Percentiles rank a stretch among this genome's conserved stretches.
Conservation (phyloP, 2,113 vertebrate species). For the Anguilla rostrata region DNA sequence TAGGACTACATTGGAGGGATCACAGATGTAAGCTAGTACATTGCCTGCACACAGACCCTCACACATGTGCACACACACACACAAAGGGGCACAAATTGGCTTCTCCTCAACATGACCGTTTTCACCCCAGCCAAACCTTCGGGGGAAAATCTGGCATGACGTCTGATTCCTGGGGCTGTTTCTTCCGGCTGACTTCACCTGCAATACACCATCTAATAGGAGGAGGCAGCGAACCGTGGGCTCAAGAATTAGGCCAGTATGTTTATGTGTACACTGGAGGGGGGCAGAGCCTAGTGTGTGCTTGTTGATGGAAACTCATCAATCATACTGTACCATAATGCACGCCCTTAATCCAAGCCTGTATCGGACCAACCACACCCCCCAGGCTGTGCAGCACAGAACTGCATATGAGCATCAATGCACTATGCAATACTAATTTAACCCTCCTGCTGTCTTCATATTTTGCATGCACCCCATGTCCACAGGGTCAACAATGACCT, state of each 20-base stretch:
- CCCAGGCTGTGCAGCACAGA: not conserved
- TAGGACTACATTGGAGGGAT: not conserved
- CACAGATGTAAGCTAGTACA: not conserved
- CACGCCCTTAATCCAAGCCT: not conserved
- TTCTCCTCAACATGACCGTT: not conserved
- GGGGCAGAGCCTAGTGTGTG: not conserved
- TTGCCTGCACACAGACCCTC: not conserved
- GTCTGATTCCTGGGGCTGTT: not conserved
- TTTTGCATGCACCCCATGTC: no score
- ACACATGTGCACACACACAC: not conserved
- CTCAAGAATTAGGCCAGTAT: not conserved
- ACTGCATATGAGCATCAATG: not conserved
- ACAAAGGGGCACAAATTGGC: not conserved
- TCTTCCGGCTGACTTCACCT: slow-evolving; percentile 1
- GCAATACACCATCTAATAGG: not conserved
- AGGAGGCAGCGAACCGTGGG: not conserved
- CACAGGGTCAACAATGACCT: no score
- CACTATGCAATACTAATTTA: not conserved
- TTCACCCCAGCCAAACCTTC: not conserved
- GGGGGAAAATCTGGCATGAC: not conserved
- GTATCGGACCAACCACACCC: not conserved
- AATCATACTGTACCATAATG: not conserved
- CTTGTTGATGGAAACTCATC: not conserved
- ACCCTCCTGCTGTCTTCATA: no score
- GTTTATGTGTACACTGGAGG: not conserved